Evolutionary conservation across 2,113 vertebrate genomes (phyloP), one percentile per base, ranked within the genome.

Genomic region (Fulica atra): DNA sequence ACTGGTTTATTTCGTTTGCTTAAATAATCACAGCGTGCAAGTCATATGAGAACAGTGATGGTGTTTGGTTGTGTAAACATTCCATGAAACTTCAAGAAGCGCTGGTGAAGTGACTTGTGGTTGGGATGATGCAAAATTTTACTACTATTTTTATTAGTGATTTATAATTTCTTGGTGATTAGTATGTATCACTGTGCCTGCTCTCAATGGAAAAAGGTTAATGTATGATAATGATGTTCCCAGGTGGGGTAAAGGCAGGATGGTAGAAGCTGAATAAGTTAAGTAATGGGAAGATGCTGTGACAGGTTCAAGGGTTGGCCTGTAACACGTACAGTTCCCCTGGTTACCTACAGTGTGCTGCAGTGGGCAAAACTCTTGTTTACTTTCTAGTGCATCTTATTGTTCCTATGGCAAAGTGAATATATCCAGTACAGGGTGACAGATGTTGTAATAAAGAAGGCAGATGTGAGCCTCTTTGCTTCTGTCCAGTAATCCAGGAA

Each of bases 11-110:
- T 80, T 88, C 73, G 51, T 83, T 87, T 69, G 40, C 63, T 80
- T 92, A 81, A 92, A 64, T 28, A 78, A 81, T 97, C 92, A 93
- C 72, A 94, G 66, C 56, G 25, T 83, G 4, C 33, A 33, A 89
- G 89, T 96, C 91, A 83, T 65, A 28, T 88, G 88, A 93, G 69
- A 64, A 29, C 24, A 50, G 29, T 40, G 31, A 72, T 28, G 17
- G 35, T 40, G 56, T 51, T 87, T 21, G 28, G 40, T 46, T 81
- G 25, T 44, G 16, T 24, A 60, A 79, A 31, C 1, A 1, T 38
- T 54, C 86, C 42, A 51, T 36, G 46, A 57, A 77, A 10, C 29
- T 57, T 31, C 38, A 85, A 61, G 79, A 81, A 64, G 63, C 6
- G 6, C 11, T 42, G 19, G 13, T 51, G 71, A 71, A 40, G 20